phyloP scores from a whole-genome alignment of 2,888 invertebrate genomes.

The Nemapogon koenigi region DNA sequence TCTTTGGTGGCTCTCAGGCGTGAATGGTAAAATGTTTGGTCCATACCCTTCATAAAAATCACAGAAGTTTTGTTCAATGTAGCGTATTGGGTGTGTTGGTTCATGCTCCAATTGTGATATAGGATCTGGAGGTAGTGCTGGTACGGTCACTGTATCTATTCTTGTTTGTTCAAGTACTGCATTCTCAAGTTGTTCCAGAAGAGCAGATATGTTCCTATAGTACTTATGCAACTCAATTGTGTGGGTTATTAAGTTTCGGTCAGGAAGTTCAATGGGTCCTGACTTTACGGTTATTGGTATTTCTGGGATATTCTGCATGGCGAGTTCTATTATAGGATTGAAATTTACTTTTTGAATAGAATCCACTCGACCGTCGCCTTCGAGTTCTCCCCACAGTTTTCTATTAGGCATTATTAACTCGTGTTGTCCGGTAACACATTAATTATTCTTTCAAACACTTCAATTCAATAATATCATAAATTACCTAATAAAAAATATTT shows the following conservation, averaged over 20 bases:
- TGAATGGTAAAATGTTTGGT: slow-evolving; percentile 42
- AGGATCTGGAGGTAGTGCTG: slow-evolving; percentile 39
- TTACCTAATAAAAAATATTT: too few species aligned
- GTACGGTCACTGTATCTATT: slow-evolving; percentile 37
- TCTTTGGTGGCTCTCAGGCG: slow-evolving; percentile 51
- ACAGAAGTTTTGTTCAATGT: slow-evolving; percentile 46
- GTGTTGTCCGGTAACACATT: neutral
- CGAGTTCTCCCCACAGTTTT: slow-evolving; percentile 51
- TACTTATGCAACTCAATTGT: slow-evolving; percentile 50
- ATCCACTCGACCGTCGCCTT: slow-evolving; percentile 38
- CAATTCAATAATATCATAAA: too few species aligned
- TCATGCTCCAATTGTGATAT: slow-evolving; percentile 36
- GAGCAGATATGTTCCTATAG: slow-evolving; percentile 35
- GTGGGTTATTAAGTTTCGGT: slow-evolving; percentile 49
- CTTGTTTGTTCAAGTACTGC: slow-evolving; percentile 37
- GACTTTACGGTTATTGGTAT: slow-evolving; percentile 53
- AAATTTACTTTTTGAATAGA: slow-evolving; percentile 50
- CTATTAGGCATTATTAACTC: slow-evolving; percentile 27
- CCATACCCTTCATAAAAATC: slow-evolving; percentile 53
- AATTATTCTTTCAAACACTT: neutral
- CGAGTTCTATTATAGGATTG: slow-evolving; percentile 55
- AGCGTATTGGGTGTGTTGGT: slow-evolving; percentile 39
- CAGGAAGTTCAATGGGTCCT: slow-evolving; percentile 49
- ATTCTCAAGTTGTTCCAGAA: slow-evolving; percentile 41
- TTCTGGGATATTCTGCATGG: slow-evolving; percentile 58